Percentiles rank a stretch among this genome's conserved stretches.
Evolutionary conservation across 2,113 vertebrate species (phyloP).

Genomic region (Hydropotes inermis): DNA sequence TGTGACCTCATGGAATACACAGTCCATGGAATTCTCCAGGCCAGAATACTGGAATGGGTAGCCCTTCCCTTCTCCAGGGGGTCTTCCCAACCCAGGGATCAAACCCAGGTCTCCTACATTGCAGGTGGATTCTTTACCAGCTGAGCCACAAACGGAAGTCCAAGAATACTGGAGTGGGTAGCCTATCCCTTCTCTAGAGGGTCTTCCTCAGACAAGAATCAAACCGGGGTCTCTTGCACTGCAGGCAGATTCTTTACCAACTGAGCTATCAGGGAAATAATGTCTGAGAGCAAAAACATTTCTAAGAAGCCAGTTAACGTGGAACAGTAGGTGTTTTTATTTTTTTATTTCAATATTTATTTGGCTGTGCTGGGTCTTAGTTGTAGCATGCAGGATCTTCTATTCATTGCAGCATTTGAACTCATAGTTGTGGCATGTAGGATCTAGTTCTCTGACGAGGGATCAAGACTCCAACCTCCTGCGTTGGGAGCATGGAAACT

Average conservation of each 20-base stretch:
- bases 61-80: neutral
- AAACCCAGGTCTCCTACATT: neutral
- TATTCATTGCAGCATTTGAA: rapidly evolving
- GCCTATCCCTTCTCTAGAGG: neutral
- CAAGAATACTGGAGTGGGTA: neutral
- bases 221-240: neutral
- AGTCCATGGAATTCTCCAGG: neutral
- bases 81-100: neutral
- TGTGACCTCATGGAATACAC: neutral
- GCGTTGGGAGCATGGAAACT: neutral
- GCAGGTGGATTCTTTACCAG: neutral
- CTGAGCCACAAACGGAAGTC: neutral
- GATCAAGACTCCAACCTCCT: neutral
- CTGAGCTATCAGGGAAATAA: neutral
- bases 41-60: neutral
- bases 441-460: neutral
- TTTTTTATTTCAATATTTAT: neutral
- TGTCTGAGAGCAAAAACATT: neutral
- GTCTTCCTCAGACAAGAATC: neutral
- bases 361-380: neutral
- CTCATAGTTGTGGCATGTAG: neutral
- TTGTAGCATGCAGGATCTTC: neutral
- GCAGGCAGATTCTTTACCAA: neutral
- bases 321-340: neutral
- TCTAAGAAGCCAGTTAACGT: neutral